Base-by-base conservation (phyloP, 2,113 vertebrate species). In the Gnathonemus longibarbis region DNA sequence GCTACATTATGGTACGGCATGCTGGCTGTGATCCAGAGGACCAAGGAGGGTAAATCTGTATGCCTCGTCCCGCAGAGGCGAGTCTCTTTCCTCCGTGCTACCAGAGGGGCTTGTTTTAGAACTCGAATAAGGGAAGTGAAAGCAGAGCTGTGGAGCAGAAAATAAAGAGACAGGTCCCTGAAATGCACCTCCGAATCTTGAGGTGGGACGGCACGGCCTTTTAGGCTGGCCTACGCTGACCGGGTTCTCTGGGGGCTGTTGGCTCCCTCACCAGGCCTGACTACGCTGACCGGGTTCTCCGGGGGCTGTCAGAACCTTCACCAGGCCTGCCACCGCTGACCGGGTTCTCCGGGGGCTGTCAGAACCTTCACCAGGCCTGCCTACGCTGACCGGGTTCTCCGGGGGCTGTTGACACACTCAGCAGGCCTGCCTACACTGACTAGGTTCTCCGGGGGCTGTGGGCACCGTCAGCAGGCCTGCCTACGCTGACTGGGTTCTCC, bases 261-360 rank as follows among this genome's bases (percentile, higher is more conserved):
- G 66, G 27, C 66, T 0, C 66, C 10, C 66, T 13, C 27, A 27
- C 27, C 15, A 70, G 66, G 92, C 53, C 42, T 15, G 27, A 27
- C 31, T 0, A 0, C 5, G 3, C 9, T 15, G 15, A 17, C n/a
- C 0, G 5, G 70, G 31, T 5, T 77, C 56, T 11, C 66, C 0
- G 11, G 27, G 3, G n/a, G 2, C 66, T n/a, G 3, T 5, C 3
- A 10, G 27, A 10, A 31, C n/a, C 27, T 10, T 13, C n/a, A n/a
- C 27, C 15, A 31, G 27, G 92, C 66, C 42, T 19, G 27, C 27
- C 31, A 0, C 0, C 17, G 27, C 9, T 13, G 15, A 35, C n/a
- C 0, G 5, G 70, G 27, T 15, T 77, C 56, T 11, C 62, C 5
- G 10, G 27, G 27, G n/a, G n/a, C 27, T 62, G 9, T 5, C 1